A percentile compares a stretch with the other conserved stretches of the same genome.
These are phyloP conservation scores for Digitonthophagus gazella DNA, from an alignment of 2,888 invertebrate species.

Conservation along the genomic window DNA sequence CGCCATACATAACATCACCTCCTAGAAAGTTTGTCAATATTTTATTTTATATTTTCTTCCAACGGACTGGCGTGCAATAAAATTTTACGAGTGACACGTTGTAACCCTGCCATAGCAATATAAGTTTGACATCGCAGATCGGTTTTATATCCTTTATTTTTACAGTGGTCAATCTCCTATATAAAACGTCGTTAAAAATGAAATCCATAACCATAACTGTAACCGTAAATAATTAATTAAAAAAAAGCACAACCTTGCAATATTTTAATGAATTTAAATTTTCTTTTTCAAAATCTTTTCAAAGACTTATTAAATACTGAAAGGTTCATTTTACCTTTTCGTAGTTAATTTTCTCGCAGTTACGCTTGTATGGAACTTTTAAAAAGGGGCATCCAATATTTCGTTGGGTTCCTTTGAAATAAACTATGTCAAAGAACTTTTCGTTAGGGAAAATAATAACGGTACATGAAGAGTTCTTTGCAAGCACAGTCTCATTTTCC, in stretches of 20 bases:
- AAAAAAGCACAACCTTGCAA: not conserved
- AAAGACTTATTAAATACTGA: not conserved
- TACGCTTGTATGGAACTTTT: not conserved
- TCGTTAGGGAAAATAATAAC: not conserved
- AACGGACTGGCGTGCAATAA: not conserved
- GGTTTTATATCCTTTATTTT: slow-evolving; percentile 8
- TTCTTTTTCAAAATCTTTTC: too few relatives aligned
- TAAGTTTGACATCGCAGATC: slow-evolving; percentile 8
- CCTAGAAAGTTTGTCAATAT: not conserved
- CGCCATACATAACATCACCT: not conserved
- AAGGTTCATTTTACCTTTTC: not conserved
- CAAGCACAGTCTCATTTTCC: not conserved
- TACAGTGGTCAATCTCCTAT: not conserved
- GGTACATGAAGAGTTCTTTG: not conserved
- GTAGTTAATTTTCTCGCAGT: not conserved
- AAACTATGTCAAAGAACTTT: not conserved
- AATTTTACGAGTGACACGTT: slow-evolving; percentile 12
- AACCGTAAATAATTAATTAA: not conserved
- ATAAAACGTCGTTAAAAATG: not conserved
- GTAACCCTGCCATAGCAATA: slow-evolving; percentile 8
- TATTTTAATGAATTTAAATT: not conserved
- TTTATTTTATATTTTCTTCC: not conserved
- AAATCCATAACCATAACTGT: not conserved
- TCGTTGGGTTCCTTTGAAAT: not conserved
- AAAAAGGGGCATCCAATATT: not conserved